A percentile compares a stretch with the other conserved stretches of the same genome.
phyloP scores from a whole-genome alignment of 2,113 vertebrate genomes.

The Siniperca knerii region DNA sequence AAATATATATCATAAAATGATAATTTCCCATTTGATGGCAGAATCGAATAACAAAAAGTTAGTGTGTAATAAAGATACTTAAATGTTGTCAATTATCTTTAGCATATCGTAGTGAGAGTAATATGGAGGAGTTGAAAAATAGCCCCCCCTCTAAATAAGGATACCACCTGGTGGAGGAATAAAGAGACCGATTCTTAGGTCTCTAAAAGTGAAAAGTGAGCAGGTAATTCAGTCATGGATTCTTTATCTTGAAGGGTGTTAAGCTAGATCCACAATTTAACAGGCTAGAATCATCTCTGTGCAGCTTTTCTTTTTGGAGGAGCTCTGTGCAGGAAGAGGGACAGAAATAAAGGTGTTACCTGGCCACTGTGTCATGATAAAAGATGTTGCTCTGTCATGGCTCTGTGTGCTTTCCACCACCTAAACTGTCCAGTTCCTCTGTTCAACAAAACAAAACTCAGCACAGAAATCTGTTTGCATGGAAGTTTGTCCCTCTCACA shows the following conservation, averaged over 20 bases:
- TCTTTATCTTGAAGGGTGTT: neutral
- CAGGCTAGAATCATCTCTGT: neutral
- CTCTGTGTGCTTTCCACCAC: neutral
- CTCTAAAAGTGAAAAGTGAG: neutral
- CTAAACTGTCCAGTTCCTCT: neutral
- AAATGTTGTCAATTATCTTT: neutral
- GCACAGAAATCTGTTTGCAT: neutral
- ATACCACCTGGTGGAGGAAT: constrained; percentile 9
- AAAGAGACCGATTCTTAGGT: neutral
- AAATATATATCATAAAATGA: neutral
- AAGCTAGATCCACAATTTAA: neutral
- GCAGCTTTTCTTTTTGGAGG: neutral
- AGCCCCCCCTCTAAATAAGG: neutral
- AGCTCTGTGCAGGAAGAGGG: neutral
- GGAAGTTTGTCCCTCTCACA: neutral
- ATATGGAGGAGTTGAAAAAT: neutral
- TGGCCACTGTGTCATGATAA: neutral
- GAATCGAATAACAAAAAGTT: neutral
- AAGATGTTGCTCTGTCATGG: neutral
- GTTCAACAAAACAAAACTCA: neutral
- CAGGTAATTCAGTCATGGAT: neutral
- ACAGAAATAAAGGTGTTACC: too few relatives aligned
- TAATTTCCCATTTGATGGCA: neutral
- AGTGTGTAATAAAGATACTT: neutral
- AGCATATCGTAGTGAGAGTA: neutral